A percentile compares a stretch with the other conserved stretches of the same genome.
Conservation (phyloP, 2,797 vertebrate species). For the Thamnophis elegans region DNA sequence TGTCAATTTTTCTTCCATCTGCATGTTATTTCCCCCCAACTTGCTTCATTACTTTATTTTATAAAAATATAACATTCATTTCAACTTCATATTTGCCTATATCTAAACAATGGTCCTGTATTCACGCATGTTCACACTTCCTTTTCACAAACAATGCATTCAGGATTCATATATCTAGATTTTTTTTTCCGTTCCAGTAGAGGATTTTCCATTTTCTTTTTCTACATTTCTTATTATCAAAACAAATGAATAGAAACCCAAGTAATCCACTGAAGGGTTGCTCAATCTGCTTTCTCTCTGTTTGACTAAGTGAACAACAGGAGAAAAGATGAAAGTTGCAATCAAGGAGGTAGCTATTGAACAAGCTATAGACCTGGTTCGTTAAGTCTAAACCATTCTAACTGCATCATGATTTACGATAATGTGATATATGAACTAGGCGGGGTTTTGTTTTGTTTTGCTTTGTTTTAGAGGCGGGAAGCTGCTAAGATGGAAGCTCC, state of each 20-base stretch:
- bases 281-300: not conserved
- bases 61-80: not conserved
- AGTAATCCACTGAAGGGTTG: conserved; percentile 6
- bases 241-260: conserved; percentile 8
- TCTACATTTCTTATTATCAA: conserved; percentile 26
- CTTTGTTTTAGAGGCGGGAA: not conserved
- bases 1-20: not conserved
- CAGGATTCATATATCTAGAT: conserved; percentile 41
- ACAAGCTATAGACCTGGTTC: not conserved
- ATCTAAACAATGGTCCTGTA: not conserved
- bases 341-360: not conserved
- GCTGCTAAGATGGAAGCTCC: not conserved
- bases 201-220: not conserved
- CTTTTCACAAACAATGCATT: not conserved
- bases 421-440: not conserved
- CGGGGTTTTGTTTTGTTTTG: not conserved
- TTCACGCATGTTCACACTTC: not conserved
- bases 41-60: not conserved
- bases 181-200: conserved; percentile 23
- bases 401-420: not conserved
- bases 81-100: not conserved
- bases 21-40: not conserved
- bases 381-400: not conserved
- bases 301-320: conserved; percentile 22
- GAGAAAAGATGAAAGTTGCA: conserved; percentile 45